Evolutionary conservation across 1,140 invertebrate species (phyloP), one percentile per base, ranked within the genome.

Genomic region (Drosophila elegans): DNA sequence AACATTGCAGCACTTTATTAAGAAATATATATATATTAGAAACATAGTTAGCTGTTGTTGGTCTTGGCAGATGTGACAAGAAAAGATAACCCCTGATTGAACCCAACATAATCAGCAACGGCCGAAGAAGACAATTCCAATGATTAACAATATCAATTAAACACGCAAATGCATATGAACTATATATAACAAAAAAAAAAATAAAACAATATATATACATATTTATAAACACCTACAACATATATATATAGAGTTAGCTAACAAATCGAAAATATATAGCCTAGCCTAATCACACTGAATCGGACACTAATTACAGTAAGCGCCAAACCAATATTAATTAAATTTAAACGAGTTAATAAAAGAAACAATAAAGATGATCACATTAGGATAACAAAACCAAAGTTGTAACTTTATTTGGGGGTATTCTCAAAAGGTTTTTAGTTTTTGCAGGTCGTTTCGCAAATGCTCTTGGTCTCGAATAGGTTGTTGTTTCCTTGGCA

Each of bases 401-500:
- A 13, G 13, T 34, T 48, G 4, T 2, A 32, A 13, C 36, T 62
- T 82, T 82, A 81, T 53, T 46, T 34, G 53, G n/a, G 60, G 13
- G 13, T 25, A 32, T 7, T 7, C 9, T 13, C n/a, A 3, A 12
- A 21, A 11, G 3, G 38, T 9, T n/a, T 51, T 52, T 16, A 27
- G 25, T 9, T 27, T 12, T 90, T 90, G 51, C 96, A 97, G 68
- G 94, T 93, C 55, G 93, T 80, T 59, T 94, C 77, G 80, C 96
- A 97, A n/a, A 94, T 94, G 16, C 94, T 81, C 81, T 95, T 93
- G 2, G 93, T 93, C 2, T 92, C 74, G 85, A 97, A 97, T 72
- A 96, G 96, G 88, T 97, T 97, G 32, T 93, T 93, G 84, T 97
- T 97, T 16, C 96, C 96, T 2, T 94, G 94, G 85, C 96, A 97